Percentiles rank a stretch among this genome's conserved stretches.
These are phyloP conservation scores for Leptarthrus brevirostris DNA, from an alignment of 2,888 invertebrate genomes.

Conservation along the genomic window DNA sequence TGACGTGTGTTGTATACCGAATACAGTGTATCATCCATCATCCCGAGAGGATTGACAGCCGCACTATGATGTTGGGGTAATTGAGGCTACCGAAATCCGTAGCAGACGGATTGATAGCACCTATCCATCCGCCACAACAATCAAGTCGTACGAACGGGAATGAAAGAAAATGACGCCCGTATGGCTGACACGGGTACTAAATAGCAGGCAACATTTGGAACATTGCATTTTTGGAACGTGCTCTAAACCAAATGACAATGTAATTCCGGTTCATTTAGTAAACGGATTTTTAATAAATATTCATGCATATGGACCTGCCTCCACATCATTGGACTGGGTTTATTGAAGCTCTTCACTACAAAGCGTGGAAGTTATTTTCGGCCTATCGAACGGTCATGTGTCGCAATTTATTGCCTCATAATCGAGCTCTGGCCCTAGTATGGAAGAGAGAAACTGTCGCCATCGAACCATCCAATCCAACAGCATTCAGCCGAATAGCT, in stretches of 20 bases:
- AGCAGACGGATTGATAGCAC: background rate
- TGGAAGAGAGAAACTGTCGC: too few relatives aligned
- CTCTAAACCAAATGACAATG: too few relatives aligned
- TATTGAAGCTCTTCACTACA: background rate
- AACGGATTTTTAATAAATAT: slow-evolving; percentile 42
- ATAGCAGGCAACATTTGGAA: too few relatives aligned
- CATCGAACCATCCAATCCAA: too few relatives aligned
- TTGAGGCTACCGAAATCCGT: slow-evolving; percentile 15
- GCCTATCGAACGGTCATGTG: slow-evolving; percentile 32
- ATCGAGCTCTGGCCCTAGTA: too few relatives aligned
- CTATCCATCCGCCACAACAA: background rate
- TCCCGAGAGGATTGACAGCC: slow-evolving; percentile 21
- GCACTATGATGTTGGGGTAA: slow-evolving; percentile 12
- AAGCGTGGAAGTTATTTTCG: slow-evolving; percentile 16
- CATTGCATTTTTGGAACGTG: too few relatives aligned
- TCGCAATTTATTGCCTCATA: slow-evolving; percentile 36
- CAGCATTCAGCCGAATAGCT: background rate
- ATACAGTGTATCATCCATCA: slow-evolving; percentile 38
- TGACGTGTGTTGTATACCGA: slow-evolving; percentile 4
- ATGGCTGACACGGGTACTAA: too few relatives aligned
- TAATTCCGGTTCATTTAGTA: slow-evolving; percentile 27
- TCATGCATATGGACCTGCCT: slow-evolving; percentile 5
- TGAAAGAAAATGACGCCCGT: background rate
- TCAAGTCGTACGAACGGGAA: too few relatives aligned
- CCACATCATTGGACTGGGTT: background rate